phyloP scores from a whole-genome alignment of 92 coral and sea anemone genomes.

The Ricordea florida region DNA sequence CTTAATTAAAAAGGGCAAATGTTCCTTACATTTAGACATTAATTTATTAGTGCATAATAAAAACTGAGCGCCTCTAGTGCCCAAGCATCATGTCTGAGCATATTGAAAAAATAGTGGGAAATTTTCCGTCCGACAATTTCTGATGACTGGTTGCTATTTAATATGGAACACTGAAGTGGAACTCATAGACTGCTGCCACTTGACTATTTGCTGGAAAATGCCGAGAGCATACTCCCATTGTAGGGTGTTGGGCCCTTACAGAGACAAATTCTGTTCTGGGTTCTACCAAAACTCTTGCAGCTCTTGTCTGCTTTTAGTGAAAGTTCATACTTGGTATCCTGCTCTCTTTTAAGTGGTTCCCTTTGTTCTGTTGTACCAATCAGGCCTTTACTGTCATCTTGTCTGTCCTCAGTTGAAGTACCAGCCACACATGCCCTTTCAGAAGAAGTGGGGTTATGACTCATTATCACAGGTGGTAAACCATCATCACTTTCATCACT shows the following conservation, averaged over 20 bases:
- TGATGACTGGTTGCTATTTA: background rate
- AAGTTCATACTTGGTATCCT: slow-evolving; percentile 45
- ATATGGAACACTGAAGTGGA: background rate
- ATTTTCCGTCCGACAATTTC: slow-evolving; percentile 1
- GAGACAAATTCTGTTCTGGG: slow-evolving; percentile 61
- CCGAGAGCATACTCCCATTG: slow-evolving; percentile 47
- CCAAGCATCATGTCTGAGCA: background rate
- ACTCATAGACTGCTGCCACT: slow-evolving; percentile 54
- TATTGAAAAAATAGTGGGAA: background rate
- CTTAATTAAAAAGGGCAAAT: background rate
- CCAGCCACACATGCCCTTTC: slow-evolving; percentile 49
- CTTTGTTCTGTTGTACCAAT: slow-evolving; percentile 58
- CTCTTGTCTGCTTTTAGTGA: slow-evolving; percentile 66
- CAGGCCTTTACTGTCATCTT: slow-evolving; percentile 44
- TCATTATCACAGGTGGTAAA: slow-evolving; percentile 50
- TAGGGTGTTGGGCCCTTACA: slow-evolving; percentile 36
- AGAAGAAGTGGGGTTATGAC: slow-evolving; percentile 44
- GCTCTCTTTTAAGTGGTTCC: slow-evolving; percentile 45
- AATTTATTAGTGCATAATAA: slow-evolving; percentile 2
- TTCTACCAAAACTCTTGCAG: slow-evolving; percentile 64
- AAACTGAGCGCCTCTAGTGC: slow-evolving; percentile 2
- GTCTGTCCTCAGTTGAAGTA: slow-evolving; percentile 53
- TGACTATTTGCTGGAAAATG: slow-evolving; percentile 17
- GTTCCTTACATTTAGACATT: slow-evolving; percentile 1
- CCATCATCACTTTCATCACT: slow-evolving; percentile 69